Percentiles rank a stretch among this genome's conserved stretches.
Conservation (phyloP, 92 coral and sea anemone genomes). For the Phenganax stokvisi region DNA sequence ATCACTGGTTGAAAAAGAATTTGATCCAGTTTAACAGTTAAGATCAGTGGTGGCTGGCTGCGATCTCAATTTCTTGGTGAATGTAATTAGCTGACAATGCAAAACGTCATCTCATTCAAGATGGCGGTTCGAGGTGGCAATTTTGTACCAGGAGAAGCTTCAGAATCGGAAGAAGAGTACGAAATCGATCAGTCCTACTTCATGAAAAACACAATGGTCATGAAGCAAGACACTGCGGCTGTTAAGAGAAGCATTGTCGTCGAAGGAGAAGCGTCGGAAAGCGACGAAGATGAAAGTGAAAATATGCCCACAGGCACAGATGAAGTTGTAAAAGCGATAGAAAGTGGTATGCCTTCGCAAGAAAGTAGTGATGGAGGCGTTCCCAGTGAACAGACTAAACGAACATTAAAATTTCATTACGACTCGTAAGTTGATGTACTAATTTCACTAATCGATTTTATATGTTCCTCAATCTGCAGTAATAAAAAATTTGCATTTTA, state of each 20-base stretch:
- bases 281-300: slow-evolving; percentile 26
- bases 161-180: slow-evolving; percentile 42
- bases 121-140: slow-evolving; percentile 34
- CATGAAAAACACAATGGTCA: slow-evolving; percentile 39
- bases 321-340: neutral
- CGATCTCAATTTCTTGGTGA: neutral
- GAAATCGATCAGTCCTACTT: slow-evolving; percentile 35
- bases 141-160: slow-evolving; percentile 30
- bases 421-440: slow-evolving; percentile 35
- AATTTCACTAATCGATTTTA: too few relatives aligned
- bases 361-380: neutral
- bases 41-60: neutral
- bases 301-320: neutral
- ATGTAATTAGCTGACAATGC: neutral
- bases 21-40: too few relatives aligned
- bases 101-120: neutral
- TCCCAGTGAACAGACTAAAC: slow-evolving; percentile 28
- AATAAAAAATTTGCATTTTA: neutral
- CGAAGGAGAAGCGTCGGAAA: slow-evolving; percentile 41
- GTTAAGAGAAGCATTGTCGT: slow-evolving; percentile 10
- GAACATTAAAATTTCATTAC: slow-evolving; percentile 31
- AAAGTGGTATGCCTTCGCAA: neutral
- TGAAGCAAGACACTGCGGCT: slow-evolving; percentile 11
- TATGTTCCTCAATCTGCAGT: too few relatives aligned
- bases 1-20: too few relatives aligned